These are phyloP conservation scores for Idaea aversata DNA, from an alignment of 2,888 invertebrate genomes.

Conservation along the genomic window DNA sequence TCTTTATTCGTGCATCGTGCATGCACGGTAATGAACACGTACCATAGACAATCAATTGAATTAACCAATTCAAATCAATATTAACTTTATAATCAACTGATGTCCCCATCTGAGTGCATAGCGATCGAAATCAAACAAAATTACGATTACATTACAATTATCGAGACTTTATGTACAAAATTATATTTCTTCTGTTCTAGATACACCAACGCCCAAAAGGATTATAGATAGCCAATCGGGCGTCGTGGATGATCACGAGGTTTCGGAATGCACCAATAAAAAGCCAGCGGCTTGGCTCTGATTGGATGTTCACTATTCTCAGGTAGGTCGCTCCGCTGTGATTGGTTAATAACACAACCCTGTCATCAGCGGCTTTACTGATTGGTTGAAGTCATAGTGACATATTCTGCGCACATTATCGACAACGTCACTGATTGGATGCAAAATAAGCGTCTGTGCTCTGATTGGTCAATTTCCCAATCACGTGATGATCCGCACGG, in stretches of 20 bases:
- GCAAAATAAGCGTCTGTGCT: neutral
- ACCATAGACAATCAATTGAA: slow-evolving; percentile 16
- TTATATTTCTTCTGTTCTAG: slow-evolving; percentile 26
- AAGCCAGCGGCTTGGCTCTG: neutral
- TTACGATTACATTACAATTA: slow-evolving; percentile 47
- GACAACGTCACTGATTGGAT: neutral
- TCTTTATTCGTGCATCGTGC: neutral
- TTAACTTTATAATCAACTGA: slow-evolving; percentile 20
- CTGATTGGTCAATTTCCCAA: neutral
- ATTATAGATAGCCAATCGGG: slow-evolving; percentile 6
- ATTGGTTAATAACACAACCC: neutral
- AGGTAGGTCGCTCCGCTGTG: neutral
- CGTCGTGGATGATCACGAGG: neutral
- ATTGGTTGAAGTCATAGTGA: neutral
- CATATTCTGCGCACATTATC: neutral
- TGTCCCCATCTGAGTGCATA: slow-evolving; percentile 48
- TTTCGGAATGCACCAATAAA: neutral
- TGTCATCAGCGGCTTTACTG: neutral
- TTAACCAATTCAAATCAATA: slow-evolving; percentile 9
- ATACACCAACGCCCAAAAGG: neutral
- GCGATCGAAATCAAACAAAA: slow-evolving; percentile 39
- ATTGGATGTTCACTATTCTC: neutral
- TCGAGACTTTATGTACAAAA: slow-evolving; percentile 62
- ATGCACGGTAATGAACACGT: neutral
- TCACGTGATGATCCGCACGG: neutral